Evolutionary conservation across 2,113 vertebrate species (phyloP), one percentile per base, ranked within the genome.

Genomic region (Otis tarda): DNA sequence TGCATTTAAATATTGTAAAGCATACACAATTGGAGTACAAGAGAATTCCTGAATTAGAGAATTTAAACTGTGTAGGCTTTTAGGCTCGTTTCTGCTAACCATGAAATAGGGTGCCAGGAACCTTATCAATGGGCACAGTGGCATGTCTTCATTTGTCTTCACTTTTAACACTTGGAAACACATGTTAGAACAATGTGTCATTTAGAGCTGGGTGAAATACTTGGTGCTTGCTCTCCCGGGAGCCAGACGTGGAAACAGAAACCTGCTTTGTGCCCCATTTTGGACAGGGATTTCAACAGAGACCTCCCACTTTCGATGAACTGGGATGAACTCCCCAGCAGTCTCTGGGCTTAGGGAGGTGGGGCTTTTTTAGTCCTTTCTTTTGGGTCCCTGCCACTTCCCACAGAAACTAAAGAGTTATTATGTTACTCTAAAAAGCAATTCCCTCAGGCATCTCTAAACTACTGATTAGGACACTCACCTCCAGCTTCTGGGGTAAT

Each of bases 151-250:
- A 33, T 95, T 93, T 88, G 37, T 80, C 75, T 83, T 86, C 55
- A 25, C 55, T 88, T 88, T 86, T 93, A 89, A 92, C 79, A 81
- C 52, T 89, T 83, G 63, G 75, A 81, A 96, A 83, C 85, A 83
- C 43, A 59, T 45, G 45, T 81, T 84, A 65, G 73, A 95, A 90
- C 56, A 93, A 67, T 85, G 65, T 65, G 61, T 70, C 55, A 39
- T 95, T 94, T 92, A 84, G 35, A 91, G 16, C 39, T 75, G 55
- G 50, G 50, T 80, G 47, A 84, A 92, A 84, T 84, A n/a, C 41
- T 49, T 6, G 0, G 21, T 43, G 24, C 41, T 88, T 7, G 4
- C 45, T 39, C 49, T 82, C 47, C 30, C 0, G 0, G 19, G 65
- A 78, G 73, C 43, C 65, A 82, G 87, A 75, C 41, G 0, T 35